phyloP scores from a whole-genome alignment of 1,140 invertebrate species.

The Micrasema longulum region DNA sequence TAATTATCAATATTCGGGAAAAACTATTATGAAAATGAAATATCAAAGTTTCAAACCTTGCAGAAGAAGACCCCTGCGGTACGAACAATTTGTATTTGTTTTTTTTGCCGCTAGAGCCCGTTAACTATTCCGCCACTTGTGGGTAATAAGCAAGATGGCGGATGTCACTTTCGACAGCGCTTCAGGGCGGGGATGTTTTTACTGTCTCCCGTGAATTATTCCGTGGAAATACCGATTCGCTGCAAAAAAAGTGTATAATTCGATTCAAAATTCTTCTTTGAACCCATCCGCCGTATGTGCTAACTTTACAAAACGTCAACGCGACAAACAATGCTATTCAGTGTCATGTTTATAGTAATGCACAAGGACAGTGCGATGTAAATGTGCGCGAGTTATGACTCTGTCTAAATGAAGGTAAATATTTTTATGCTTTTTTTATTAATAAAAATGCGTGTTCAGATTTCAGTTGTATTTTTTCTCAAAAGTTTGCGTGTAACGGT shows the following conservation, averaged over 20 bases:
- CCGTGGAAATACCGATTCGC: conserved; percentile 23
- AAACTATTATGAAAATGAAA: too few relatives aligned
- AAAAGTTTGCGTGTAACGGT: background rate
- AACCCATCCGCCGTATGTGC: background rate
- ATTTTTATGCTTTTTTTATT: conserved; percentile 31
- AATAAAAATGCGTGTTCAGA: background rate
- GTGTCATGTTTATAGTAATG: conserved; percentile 44
- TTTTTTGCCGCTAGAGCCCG: conserved; percentile 13
- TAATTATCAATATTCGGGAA: too few relatives aligned
- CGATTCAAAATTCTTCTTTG: conserved; percentile 1
- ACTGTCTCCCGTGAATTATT: conserved; percentile 32
- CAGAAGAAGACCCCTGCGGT: too few relatives aligned
- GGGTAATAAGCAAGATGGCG: conserved; percentile 42
- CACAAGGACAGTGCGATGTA: conserved; percentile 44
- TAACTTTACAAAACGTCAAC: background rate
- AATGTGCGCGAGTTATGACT: conserved; percentile 43
- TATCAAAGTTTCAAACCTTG: too few relatives aligned
- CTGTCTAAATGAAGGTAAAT: conserved; percentile 46
- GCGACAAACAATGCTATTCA: conserved; percentile 36
- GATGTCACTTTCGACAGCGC: conserved; percentile 44
- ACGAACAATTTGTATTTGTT: too few relatives aligned
- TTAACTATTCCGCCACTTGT: conserved; percentile 38
- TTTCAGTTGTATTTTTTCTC: background rate
- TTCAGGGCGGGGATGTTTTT: conserved; percentile 47
- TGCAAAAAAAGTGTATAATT: conserved; percentile 23